phyloP scores from a whole-genome alignment of 2,888 invertebrate species.

The Calameuta pallipes region DNA sequence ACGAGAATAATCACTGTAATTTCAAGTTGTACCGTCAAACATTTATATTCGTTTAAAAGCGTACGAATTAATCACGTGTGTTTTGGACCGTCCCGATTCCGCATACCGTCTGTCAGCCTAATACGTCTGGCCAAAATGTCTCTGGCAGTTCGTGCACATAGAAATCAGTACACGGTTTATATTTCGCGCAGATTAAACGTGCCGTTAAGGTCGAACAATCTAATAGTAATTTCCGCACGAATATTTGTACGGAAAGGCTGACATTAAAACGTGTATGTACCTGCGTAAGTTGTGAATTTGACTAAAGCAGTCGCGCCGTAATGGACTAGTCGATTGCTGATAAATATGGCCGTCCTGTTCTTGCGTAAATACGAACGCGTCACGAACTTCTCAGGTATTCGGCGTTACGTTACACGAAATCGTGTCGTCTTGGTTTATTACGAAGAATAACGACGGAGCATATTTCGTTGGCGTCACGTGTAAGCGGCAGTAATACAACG shows the following conservation, averaged over 20 bases:
- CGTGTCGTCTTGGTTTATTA: background rate
- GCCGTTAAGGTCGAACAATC: background rate
- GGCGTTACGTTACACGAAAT: background rate
- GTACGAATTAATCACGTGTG: background rate
- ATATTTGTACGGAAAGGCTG: background rate
- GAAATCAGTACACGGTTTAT: background rate
- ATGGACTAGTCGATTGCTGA: background rate
- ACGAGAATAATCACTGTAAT: background rate
- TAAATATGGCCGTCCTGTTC: background rate
- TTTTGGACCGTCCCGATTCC: background rate
- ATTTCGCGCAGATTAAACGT: background rate
- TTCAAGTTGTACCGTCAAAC: background rate
- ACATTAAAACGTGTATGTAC: background rate
- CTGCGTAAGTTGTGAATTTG: background rate
- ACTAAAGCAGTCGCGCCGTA: background rate
- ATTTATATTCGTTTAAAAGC: background rate
- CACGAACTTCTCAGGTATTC: background rate
- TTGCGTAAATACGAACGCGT: background rate
- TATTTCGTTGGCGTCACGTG: background rate
- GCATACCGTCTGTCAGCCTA: background rate
- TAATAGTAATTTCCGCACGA: background rate
- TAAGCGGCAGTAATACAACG: background rate
- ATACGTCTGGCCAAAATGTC: background rate
- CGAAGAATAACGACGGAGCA: background rate
- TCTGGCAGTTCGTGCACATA: background rate